Evolutionary conservation across 2,797 vertebrate genomes (phyloP), one percentile per base, ranked within the genome.

Genomic region (Rhinophrynus dorsalis): DNA sequence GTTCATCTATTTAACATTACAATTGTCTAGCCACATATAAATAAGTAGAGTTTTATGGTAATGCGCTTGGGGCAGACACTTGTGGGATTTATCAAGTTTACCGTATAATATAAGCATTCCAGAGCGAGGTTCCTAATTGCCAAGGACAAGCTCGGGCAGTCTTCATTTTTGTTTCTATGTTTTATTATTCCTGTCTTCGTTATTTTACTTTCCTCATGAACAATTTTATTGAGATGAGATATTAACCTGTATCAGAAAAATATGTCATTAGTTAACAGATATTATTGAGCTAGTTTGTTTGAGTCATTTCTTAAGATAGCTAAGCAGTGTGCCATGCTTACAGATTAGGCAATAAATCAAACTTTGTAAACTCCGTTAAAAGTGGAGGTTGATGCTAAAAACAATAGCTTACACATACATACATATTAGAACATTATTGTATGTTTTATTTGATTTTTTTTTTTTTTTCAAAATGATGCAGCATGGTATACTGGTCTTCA

Each of bases 21-120:
- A 72, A 57, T 64, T 52, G 32, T 17, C 32, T 24, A 51, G 52
- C 63, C 42, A 48, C 51, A 21, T 56, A 48, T 55, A 72, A 72
- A 72, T 72, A 58, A 72, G 42, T 57, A 57, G 33, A 50, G 60
- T 62, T 71, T 71, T 42, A 71, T 64, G 60, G 32, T 48, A 64
- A 64, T 71, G 40, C 40, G 42, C 52, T 40, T 27, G 40, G 42
- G 24, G 51, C 52, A 64, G 51, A 40, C 38, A 50, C 60, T 63
- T 71, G 32, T 51, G 68, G 44, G 60, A 64, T 58, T 72, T 50
- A 64, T 33, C 54, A 51, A 44, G 21, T 59, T 71, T 65, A 42
- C 44, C 21, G 20, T 33, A 58, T 50, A 47, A 56, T 72, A 65
- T 32, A 58, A 65, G 42, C 13, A 47, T 65, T 65, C 12, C 12